Base-by-base conservation (phyloP, 2,888 invertebrate species). In the Nomada fabriciana region DNA sequence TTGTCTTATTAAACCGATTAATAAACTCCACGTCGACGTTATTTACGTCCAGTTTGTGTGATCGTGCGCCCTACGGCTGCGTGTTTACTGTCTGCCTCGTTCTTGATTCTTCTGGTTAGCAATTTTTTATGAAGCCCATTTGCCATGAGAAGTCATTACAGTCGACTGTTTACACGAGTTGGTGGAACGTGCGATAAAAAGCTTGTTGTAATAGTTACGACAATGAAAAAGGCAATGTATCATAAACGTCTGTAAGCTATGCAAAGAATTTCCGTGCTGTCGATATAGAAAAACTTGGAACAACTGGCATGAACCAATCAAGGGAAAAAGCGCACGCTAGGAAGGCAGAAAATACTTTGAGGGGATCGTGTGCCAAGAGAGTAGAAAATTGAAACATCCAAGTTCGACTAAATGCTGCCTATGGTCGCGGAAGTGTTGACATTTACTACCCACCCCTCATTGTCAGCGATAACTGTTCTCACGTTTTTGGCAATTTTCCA, bases 401-500 rank as follows among this genome's bases (percentile, higher is more conserved):
- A 73, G 47, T 36, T 71, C 55, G 59, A 59, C 78, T 78, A 75
- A 78, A 74, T 68, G 74, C 67, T 47, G 36, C 2, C 74, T 71
- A 60, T 60, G 64, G 29, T 68, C 65, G 63, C 74, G 82, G 65
- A 72, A 78, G 82, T 84, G 83, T 84, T 84, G 83, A 84, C 83
- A 73, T 84, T 84, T 73, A 76, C 78, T 83, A 61, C 47, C 76
- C 72, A 52, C 50, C 75, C 68, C 74, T 82, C 74, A 82, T 82
- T 83, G 83, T 84, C 79, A 79, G 73, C 75, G 83, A 79, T 79
- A 83, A 79, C 79, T 47, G 71, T 70, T 75, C 83, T 69, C 83
- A 64, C 76, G 79, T 83, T 84, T 83, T 83, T 84, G 83, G 83
- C 83, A 83, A 43, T 84, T 76, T 64, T 83, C 83, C 83, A 84